Conservation (phyloP, 1,140 invertebrate genomes). For the Chymomyza costata region DNA sequence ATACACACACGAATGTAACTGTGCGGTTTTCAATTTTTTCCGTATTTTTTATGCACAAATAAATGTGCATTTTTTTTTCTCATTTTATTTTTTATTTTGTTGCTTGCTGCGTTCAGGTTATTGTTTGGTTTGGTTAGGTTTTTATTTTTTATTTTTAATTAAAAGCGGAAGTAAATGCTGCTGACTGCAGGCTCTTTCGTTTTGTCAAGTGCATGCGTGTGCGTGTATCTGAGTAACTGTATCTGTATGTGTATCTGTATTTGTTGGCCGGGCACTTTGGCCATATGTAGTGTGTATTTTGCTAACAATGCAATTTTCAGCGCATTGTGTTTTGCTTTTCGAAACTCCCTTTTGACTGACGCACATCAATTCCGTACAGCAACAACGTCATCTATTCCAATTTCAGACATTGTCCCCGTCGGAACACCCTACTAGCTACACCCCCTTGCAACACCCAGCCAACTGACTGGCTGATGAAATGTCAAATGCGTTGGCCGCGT, state of each 20-base stretch:
- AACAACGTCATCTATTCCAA: slow-evolving; percentile 41
- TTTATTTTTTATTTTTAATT: slow-evolving; percentile 71
- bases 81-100: slow-evolving; percentile 33
- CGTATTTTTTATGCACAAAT: slow-evolving; percentile 59
- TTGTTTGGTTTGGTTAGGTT: slow-evolving; percentile 57
- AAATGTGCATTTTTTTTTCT: slow-evolving; percentile 61
- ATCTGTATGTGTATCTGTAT: slow-evolving; percentile 1
- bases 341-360: slow-evolving; percentile 45
- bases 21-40: slow-evolving; percentile 50
- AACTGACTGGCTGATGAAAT: slow-evolving; percentile 28
- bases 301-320: slow-evolving; percentile 71
- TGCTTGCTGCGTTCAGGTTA: slow-evolving; percentile 42
- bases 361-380: slow-evolving; percentile 60
- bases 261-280: slow-evolving; percentile 48
- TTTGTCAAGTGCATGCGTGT: slow-evolving; percentile 56
- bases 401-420: slow-evolving; percentile 64
- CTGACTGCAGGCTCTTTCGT: slow-evolving; percentile 5
- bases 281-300: slow-evolving; percentile 66
- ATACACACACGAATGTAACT: slow-evolving; percentile 60
- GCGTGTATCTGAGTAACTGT: slow-evolving; percentile 2
- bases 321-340: slow-evolving; percentile 37
- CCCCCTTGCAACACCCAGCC: not conserved
- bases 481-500: slow-evolving; percentile 45
- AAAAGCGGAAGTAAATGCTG: slow-evolving; percentile 68
- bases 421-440: slow-evolving; percentile 12